phyloP scores from a whole-genome alignment of 2,797 vertebrate genomes.

The Gymnoscopelus microlampas region DNA sequence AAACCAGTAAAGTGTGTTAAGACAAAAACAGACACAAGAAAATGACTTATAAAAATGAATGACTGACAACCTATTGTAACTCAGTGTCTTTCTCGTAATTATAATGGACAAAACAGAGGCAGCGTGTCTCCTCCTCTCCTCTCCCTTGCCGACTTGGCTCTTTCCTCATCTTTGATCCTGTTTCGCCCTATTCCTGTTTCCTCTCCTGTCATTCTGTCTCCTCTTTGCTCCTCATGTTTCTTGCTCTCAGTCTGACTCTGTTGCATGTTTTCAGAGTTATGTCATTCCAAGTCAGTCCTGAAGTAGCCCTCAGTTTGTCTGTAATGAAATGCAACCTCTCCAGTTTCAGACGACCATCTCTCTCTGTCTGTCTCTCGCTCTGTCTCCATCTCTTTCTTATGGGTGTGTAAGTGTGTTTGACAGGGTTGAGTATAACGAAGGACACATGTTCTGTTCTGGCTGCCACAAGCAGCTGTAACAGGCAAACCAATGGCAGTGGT shows the following conservation, averaged over 20 bases:
- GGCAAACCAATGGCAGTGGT: constrained; percentile 23
- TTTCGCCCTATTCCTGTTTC: neutral
- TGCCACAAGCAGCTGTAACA: constrained; percentile 48
- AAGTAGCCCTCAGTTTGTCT: constrained; percentile 52
- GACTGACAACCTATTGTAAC: constrained; percentile 29
- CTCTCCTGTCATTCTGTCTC: too few species aligned
- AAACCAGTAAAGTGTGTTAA: constrained; percentile 1
- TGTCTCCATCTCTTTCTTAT: constrained; percentile 3
- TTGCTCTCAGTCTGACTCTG: neutral
- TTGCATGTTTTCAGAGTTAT: constrained; percentile 47
- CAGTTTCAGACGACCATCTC: constrained; percentile 35
- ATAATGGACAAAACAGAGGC: constrained; percentile 57
- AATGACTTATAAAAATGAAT: constrained; percentile 31
- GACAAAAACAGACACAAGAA: constrained; percentile 24
- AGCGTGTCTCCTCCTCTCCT: constrained; percentile 13
- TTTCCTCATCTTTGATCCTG: neutral
- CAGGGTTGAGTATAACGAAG: constrained; percentile 59
- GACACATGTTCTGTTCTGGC: constrained; percentile 66
- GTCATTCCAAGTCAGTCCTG: constrained; percentile 43
- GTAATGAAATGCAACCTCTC: constrained; percentile 54
- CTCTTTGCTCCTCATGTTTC: neutral
- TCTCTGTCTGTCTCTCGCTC: constrained; percentile 1
- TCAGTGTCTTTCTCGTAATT: constrained; percentile 37
- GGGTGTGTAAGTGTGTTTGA: constrained; percentile 34
- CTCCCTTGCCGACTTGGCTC: neutral